Evolutionary conservation across 2,797 vertebrate species (phyloP).

Genomic region (Glyptemys insculpta): DNA sequence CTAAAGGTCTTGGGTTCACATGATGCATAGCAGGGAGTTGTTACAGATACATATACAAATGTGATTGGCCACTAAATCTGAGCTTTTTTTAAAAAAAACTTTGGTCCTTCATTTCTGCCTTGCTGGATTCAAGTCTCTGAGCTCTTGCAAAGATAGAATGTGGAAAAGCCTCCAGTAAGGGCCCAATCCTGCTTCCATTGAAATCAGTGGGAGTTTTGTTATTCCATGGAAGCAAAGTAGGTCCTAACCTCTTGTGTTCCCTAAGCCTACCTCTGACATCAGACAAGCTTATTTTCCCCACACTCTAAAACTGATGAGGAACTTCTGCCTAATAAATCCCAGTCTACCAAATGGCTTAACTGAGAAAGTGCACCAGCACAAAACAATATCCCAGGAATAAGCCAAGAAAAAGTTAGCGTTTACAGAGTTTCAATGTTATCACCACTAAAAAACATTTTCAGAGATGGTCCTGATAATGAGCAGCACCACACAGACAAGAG

Average conservation of each 20-base stretch:
- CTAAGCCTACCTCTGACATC: not conserved
- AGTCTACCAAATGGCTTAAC: not conserved
- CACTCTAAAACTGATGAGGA: not conserved
- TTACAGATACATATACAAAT: not conserved
- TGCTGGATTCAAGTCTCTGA: not conserved
- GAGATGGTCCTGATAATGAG: not conserved
- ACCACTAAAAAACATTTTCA: not conserved
- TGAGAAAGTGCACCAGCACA: fast-evolving
- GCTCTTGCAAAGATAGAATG: not conserved
- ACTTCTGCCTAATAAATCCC: not conserved
- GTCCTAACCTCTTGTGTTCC: not conserved
- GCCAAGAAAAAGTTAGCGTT: not conserved
- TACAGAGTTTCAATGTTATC: not conserved
- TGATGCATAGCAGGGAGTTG: fast-evolving
- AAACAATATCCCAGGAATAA: not conserved
- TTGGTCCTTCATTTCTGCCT: not conserved
- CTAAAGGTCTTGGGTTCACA: not conserved
- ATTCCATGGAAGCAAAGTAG: not conserved
- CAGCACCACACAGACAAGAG: not conserved
- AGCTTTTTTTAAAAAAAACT: not conserved
- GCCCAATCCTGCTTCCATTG: not conserved
- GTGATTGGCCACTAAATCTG: not conserved
- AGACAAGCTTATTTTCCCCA: not conserved
- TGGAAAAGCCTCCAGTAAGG: not conserved
- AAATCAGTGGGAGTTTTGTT: not conserved